Percentiles rank a stretch among this genome's conserved stretches.
phyloP scores from a whole-genome alignment of 1,140 invertebrate species.

The Tetragnatha versicolor region DNA sequence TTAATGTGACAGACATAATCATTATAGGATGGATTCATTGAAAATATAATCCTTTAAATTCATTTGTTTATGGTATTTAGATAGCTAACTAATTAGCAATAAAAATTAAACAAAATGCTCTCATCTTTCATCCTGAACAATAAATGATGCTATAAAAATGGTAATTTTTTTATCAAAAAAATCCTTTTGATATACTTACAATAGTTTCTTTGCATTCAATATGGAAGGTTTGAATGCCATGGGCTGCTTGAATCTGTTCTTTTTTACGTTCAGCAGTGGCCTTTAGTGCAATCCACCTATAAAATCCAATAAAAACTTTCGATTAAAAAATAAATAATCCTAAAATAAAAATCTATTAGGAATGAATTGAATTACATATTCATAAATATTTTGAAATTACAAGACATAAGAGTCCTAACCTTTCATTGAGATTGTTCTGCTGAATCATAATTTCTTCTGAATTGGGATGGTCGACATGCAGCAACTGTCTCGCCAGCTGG shows the following conservation, averaged over 20 bases:
- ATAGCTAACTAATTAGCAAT: not conserved
- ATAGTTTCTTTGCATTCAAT: slow-evolving; percentile 99
- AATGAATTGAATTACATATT: no score
- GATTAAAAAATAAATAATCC: not conserved
- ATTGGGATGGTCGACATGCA: slow-evolving; percentile 97
- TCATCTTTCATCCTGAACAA: no score
- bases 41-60: no score
- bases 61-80: not conserved
- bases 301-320: not conserved
- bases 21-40: no score
- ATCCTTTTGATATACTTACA: slow-evolving; percentile 26
- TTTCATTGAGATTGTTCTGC: slow-evolving; percentile 77
- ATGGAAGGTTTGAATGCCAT: slow-evolving; percentile 99
- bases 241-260: slow-evolving; percentile 82
- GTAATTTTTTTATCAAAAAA: not conserved
- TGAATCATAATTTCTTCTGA: slow-evolving; percentile 90
- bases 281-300: slow-evolving; percentile 65
- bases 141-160: not conserved
- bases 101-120: not conserved
- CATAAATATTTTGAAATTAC: no score
- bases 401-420: slow-evolving; percentile 61
- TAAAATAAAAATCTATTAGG: not conserved
- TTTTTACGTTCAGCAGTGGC: slow-evolving; percentile 57
- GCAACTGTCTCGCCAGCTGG: slow-evolving; percentile 90
- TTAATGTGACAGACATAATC: not conserved